phyloP scores from a whole-genome alignment of 2,113 vertebrate species.

The Arizona elegans region DNA sequence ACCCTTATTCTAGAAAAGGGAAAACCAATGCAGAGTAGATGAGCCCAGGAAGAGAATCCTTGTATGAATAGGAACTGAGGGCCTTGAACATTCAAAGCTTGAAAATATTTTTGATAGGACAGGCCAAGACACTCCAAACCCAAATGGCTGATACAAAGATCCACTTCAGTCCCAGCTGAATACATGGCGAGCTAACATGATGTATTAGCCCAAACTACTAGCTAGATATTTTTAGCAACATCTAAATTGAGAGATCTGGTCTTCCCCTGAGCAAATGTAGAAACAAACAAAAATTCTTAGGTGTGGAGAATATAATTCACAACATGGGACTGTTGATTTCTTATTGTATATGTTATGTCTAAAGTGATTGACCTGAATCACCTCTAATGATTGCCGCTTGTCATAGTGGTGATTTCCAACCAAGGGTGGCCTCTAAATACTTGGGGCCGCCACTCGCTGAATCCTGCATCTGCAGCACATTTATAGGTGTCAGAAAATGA shows the following conservation, averaged over 20 bases:
- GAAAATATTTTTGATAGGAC: background rate
- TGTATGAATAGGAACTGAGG: background rate
- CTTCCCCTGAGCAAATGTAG: background rate
- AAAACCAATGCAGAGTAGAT: background rate
- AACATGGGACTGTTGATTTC: background rate
- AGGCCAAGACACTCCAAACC: background rate
- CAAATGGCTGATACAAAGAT: background rate
- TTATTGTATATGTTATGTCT: background rate
- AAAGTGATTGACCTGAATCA: background rate
- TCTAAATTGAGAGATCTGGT: constrained; percentile 10
- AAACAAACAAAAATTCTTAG: background rate
- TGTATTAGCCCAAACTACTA: constrained; percentile 3
- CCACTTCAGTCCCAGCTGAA: background rate
- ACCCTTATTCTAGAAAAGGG: background rate
- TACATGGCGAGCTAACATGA: background rate
- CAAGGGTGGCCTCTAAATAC: background rate
- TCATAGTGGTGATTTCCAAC: background rate
- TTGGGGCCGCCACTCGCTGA: background rate
- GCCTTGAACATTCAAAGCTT: background rate
- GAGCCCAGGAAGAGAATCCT: background rate
- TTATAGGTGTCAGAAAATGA: background rate
- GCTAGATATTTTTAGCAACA: constrained; percentile 4
- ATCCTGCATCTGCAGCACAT: background rate
- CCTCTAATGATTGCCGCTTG: background rate
- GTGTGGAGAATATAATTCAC: background rate